These are phyloP conservation scores for Folsomia candida DNA, from an alignment of 2,888 invertebrate genomes.

Conservation along the genomic window DNA sequence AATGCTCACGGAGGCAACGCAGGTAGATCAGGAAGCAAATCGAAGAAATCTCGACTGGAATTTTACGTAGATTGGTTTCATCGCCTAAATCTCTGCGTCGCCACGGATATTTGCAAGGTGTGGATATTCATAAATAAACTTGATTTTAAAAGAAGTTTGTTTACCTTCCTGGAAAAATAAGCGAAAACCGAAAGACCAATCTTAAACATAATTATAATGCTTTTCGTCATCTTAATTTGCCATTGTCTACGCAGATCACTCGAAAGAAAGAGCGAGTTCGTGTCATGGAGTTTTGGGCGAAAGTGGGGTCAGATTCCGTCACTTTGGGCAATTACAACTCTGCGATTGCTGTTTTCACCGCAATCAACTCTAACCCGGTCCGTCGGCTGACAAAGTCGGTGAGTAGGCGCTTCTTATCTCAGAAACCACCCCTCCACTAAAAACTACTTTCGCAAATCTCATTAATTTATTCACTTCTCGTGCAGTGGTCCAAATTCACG, in stretches of 20 bases:
- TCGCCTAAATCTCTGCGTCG: slow-evolving; percentile 58
- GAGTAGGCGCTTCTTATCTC: slow-evolving; percentile 45
- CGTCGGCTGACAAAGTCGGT: slow-evolving; percentile 60
- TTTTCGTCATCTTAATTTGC: too few relatives aligned
- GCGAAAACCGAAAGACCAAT: too few relatives aligned
- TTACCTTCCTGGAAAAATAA: too few relatives aligned
- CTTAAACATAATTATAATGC: too few relatives aligned
- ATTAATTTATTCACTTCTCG: not conserved
- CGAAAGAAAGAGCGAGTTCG: slow-evolving; percentile 58
- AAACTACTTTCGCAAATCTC: not conserved
- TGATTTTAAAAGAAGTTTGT: too few relatives aligned
- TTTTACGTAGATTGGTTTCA: slow-evolving; percentile 62
- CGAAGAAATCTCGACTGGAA: slow-evolving; percentile 56
- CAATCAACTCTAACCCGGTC: slow-evolving; percentile 59
- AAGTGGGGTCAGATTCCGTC: slow-evolving; percentile 61
- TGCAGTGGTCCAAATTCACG: slow-evolving; percentile 75
- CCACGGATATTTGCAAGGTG: slow-evolving; percentile 59
- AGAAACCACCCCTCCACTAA: not conserved
- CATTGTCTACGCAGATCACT: too few relatives aligned
- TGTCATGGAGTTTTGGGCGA: slow-evolving; percentile 60
- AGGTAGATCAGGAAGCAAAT: not conserved
- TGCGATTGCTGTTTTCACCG: slow-evolving; percentile 60
- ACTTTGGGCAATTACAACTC: slow-evolving; percentile 63
- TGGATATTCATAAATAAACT: not conserved
- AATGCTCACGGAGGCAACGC: not conserved